A percentile compares a stretch with the other conserved stretches of the same genome.
Conservation (phyloP, 2,888 invertebrate genomes). For the Agrilus mali region DNA sequence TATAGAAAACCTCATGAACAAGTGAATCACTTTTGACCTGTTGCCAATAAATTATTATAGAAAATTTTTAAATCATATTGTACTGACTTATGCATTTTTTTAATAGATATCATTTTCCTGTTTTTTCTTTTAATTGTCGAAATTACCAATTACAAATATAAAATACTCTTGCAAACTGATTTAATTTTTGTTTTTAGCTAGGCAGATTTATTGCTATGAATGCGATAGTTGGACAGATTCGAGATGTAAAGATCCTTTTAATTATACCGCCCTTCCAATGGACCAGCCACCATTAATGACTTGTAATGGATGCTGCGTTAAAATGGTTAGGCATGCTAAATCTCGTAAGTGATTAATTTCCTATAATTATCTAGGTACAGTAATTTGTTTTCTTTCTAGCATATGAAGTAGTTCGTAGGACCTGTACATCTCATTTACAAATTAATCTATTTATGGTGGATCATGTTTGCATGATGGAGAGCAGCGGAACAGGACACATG, state of each 20-base stretch:
- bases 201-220: slow-evolving; percentile 86
- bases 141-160: too few relatives aligned
- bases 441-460: slow-evolving; percentile 97
- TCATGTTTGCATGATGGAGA: slow-evolving; percentile 98
- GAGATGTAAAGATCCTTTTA: slow-evolving; percentile 85
- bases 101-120: too few relatives aligned
- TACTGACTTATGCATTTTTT: too few relatives aligned
- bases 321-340: slow-evolving; percentile 86
- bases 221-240: slow-evolving; percentile 88
- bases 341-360: slow-evolving; percentile 54
- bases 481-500: slow-evolving; percentile 96
- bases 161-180: too few relatives aligned
- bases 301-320: slow-evolving; percentile 89
- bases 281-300: slow-evolving; percentile 81
- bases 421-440: slow-evolving; percentile 86
- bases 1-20: too few relatives aligned
- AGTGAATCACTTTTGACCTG: too few relatives aligned
- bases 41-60: too few relatives aligned
- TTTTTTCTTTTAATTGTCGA: too few relatives aligned
- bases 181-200: slow-evolving; percentile 43
- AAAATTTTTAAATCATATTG: too few relatives aligned
- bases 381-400: slow-evolving; percentile 43
- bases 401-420: slow-evolving; percentile 81
- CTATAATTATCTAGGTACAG: neutral
- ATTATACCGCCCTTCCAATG: slow-evolving; percentile 76